Base-by-base conservation (phyloP, 2,888 invertebrate genomes). In the Amaurobius ferox region DNA sequence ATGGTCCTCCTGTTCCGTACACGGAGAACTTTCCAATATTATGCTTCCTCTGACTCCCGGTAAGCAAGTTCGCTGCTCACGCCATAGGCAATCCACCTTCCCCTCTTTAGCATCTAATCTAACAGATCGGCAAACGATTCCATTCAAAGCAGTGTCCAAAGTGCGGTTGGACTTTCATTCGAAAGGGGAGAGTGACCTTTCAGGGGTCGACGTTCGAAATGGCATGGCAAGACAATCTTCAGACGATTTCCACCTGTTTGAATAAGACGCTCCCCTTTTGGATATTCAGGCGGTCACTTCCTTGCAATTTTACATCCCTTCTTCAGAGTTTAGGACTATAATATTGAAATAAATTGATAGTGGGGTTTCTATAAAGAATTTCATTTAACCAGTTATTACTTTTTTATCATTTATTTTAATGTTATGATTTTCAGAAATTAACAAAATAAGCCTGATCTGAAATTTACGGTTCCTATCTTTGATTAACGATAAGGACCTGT, bases 121-220 rank as follows among this genome's bases (percentile, higher is more conserved):
- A 23, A 55, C 55, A 1, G 2, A 55, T 55, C 55, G 55, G 23
- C 55, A 55, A 55, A 23, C 55, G 19, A 3, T 55, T 55, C 23
- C 55, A 55, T 55, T 23, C 55, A 55, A 19, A 5, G 55, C 19
- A 23, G 23, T 23, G 6, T 55, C 55, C 55, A 55, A 55, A 55
- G 55, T 55, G 11, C 55, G 55, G 55, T 19, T 55, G 55, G 55
- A 55, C 55, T 55, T 55, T 55, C 55, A 23, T 55, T 55, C 55
- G 55, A 55, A 55, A 55, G 44, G 55, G 55, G 55, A 55, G 55
- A 55, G 55, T 55, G 55, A 55, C 55, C 55, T 55, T 55, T 55
- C 55, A 55, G 55, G 55, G 55, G 55, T 55, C 55, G 55, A 55
- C 23, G 55, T 11, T 23, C 44, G 44, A 44, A 44, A 44, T 44